These are phyloP conservation scores for Sciurus carolinensis DNA, from an alignment of 2,797 vertebrate species.

Conservation along the genomic window DNA sequence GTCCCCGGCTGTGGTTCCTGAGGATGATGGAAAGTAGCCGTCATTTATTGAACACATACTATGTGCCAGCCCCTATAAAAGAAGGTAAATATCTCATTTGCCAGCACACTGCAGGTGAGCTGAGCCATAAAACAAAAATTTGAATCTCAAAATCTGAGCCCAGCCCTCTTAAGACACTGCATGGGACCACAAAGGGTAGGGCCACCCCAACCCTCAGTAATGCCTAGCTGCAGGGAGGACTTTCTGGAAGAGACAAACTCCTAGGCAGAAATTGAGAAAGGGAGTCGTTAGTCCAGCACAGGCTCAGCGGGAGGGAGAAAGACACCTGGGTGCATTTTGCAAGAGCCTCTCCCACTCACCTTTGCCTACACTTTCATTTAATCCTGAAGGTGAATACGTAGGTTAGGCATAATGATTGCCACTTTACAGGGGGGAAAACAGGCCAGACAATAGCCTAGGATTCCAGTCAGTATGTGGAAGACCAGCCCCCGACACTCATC, in stretches of 20 bases:
- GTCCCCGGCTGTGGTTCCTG: rapidly evolving
- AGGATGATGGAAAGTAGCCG: too few relatives aligned
- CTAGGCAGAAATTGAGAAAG: background rate
- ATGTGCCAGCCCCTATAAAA: background rate
- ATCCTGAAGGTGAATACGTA: background rate
- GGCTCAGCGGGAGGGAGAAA: background rate
- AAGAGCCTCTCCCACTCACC: too few relatives aligned
- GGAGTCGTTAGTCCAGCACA: background rate
- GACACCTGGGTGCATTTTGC: rapidly evolving
- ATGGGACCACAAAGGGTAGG: background rate
- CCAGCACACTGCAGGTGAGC: background rate
- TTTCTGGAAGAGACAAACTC: background rate
- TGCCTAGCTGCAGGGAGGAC: background rate
- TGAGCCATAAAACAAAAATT: background rate
- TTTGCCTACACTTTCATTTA: too few relatives aligned
- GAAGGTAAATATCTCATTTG: background rate
- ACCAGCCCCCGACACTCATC: background rate
- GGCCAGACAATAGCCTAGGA: background rate
- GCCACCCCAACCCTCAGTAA: background rate
- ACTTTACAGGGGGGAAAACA: background rate
- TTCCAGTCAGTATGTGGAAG: background rate
- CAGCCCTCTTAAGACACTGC: rapidly evolving
- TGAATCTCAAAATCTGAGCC: background rate
- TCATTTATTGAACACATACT: background rate
- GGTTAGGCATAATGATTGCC: background rate